A percentile compares a stretch with the other conserved stretches of the same genome.
Evolutionary conservation across 2,888 invertebrate species (phyloP).

Genomic region (Mellilla xanthometata): DNA sequence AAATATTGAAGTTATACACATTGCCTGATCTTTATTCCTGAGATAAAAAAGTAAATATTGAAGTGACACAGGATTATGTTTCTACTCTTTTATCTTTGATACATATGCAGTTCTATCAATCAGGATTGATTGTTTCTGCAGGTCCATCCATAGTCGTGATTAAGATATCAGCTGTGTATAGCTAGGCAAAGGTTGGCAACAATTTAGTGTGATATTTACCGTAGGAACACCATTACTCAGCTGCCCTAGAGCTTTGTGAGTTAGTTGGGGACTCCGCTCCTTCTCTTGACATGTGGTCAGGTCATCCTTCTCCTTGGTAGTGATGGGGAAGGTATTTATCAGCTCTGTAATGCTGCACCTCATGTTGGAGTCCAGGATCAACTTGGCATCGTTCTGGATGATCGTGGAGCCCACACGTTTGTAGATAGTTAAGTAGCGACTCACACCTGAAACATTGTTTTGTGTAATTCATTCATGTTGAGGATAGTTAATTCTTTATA

Average conservation of each 20-base stretch:
- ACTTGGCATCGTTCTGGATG: slow-evolving; percentile 85
- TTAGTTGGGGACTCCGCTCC: slow-evolving; percentile 80
- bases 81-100: too few species aligned
- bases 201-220: slow-evolving; percentile 38
- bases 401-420: slow-evolving; percentile 87
- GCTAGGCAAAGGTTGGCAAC: not conserved
- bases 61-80: too few species aligned
- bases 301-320: slow-evolving; percentile 87
- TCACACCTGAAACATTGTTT: slow-evolving; percentile 83
- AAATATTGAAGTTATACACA: too few species aligned
- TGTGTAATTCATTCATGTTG: too few species aligned
- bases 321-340: slow-evolving; percentile 86
- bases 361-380: slow-evolving; percentile 85
- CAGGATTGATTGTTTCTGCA: too few species aligned
- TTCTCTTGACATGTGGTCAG: slow-evolving; percentile 86
- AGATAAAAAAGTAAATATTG: too few species aligned
- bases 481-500: too few species aligned
- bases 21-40: too few species aligned
- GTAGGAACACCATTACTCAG: slow-evolving; percentile 87
- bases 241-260: slow-evolving; percentile 84
- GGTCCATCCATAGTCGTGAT: too few species aligned
- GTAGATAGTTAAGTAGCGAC: slow-evolving; percentile 86
- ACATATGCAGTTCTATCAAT: too few species aligned
- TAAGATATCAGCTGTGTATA: too few species aligned
- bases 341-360: slow-evolving; percentile 84